Percentiles rank a stretch among this genome's conserved stretches.
These are phyloP conservation scores for Drosophila phalerata DNA, from an alignment of 2,888 invertebrate species.

Conservation along the genomic window DNA sequence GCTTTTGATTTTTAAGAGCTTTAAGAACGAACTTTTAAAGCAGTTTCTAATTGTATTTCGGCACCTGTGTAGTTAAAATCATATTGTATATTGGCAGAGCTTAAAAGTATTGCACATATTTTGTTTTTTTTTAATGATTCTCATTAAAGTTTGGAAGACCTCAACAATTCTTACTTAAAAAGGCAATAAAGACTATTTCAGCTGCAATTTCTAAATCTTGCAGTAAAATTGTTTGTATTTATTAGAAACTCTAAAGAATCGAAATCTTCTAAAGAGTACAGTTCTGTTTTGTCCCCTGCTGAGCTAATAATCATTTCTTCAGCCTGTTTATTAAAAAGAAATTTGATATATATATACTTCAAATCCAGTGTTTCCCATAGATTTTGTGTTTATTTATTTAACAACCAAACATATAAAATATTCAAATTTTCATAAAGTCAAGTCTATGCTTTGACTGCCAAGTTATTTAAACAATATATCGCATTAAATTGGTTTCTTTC, in stretches of 20 bases:
- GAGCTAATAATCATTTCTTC: not conserved
- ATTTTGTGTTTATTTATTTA: constrained; percentile 34
- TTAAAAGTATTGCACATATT: constrained; percentile 6
- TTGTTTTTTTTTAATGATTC: not conserved
- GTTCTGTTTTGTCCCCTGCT: not conserved
- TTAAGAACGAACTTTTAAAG: constrained; percentile 28
- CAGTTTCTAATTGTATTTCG: constrained; percentile 32
- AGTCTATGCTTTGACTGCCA: constrained; percentile 28
- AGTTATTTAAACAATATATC: constrained; percentile 37
- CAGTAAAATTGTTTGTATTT: not conserved
- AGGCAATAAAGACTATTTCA: not conserved
- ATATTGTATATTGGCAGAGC: constrained; percentile 18
- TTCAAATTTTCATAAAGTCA: constrained; percentile 24
- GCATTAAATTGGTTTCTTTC: constrained; percentile 36
- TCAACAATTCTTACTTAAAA: not conserved
- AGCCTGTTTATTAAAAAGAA: not conserved
- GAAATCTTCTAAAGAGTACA: not conserved
- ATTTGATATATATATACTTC: not conserved
- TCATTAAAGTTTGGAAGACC: not conserved
- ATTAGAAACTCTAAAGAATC: not conserved
- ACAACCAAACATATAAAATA: constrained; percentile 20
- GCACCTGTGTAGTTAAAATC: not conserved
- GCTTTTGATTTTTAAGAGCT: constrained; percentile 48
- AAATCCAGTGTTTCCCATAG: not conserved
- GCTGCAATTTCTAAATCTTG: not conserved